phyloP scores from a whole-genome alignment of 2,888 invertebrate species.

The Drosophila infuscata region DNA sequence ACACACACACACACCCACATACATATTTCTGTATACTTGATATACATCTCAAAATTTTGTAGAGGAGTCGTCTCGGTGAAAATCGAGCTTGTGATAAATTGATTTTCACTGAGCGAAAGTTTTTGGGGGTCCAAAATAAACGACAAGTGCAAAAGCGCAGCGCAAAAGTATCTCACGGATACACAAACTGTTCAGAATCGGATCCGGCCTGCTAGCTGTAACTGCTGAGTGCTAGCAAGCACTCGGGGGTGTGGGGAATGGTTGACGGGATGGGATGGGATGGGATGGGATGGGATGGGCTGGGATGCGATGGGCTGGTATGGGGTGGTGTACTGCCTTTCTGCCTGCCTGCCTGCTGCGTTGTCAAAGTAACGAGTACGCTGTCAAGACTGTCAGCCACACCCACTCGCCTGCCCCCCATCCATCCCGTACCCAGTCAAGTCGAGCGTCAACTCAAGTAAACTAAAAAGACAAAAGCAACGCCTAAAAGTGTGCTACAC shows the following conservation, averaged over 20 bases:
- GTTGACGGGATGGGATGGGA: not conserved
- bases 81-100: slow-evolving; percentile 70
- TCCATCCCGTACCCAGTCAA: slow-evolving; percentile 1
- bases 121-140: slow-evolving; percentile 29
- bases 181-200: slow-evolving; percentile 47
- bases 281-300: not conserved
- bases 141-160: slow-evolving; percentile 74
- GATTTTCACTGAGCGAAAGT: slow-evolving; percentile 69
- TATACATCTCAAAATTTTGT: slow-evolving; percentile 5
- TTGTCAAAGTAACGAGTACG: slow-evolving; percentile 79
- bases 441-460: slow-evolving; percentile 39
- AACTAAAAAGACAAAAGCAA: slow-evolving; percentile 77
- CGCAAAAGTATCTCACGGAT: slow-evolving; percentile 73
- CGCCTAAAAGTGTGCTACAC: slow-evolving; percentile 77
- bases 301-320: not conserved
- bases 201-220: slow-evolving; percentile 14
- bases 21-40: not conserved
- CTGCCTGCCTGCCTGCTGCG: slow-evolving; percentile 34
- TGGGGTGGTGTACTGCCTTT: not conserved
- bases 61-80: slow-evolving; percentile 24
- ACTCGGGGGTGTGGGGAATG: not conserved
- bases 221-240: not conserved
- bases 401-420: slow-evolving; percentile 23
- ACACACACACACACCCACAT: slow-evolving; percentile 7
- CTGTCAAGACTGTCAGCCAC: slow-evolving; percentile 73